Percentiles rank a stretch among this genome's conserved stretches.
phyloP scores from a whole-genome alignment of 1,140 invertebrate species.

The Drosophila melanica region DNA sequence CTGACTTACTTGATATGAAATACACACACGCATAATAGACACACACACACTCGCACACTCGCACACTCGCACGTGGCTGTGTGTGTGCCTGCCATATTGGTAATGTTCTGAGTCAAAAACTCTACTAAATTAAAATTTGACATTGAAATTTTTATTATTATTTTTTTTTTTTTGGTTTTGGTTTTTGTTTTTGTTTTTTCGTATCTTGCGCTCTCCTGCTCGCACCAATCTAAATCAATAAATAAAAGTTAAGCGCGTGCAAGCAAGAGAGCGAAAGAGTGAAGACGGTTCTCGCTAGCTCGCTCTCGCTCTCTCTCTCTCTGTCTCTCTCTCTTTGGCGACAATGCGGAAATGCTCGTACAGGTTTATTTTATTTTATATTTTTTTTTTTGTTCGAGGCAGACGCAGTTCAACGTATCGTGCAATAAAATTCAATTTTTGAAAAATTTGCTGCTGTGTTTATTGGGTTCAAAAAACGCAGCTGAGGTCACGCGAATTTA shows the following conservation, averaged over 20 bases:
- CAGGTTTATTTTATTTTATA: neutral
- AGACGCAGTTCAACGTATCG: constrained; percentile 71
- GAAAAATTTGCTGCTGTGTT: constrained; percentile 21
- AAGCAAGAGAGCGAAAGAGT: constrained; percentile 28
- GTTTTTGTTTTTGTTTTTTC: constrained; percentile 5
- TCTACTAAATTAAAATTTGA: constrained; percentile 81
- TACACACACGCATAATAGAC: constrained; percentile 11
- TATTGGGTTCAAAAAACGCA: constrained; percentile 73
- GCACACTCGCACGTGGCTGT: neutral
- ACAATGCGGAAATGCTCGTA: too few species aligned
- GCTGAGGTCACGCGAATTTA: constrained; percentile 60
- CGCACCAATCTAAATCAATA: constrained; percentile 55
- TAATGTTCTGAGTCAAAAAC: constrained; percentile 69
- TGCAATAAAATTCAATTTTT: constrained; percentile 66
- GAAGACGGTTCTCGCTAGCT: constrained; percentile 21
- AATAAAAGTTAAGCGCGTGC: constrained; percentile 70
- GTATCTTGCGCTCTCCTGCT: constrained; percentile 36
- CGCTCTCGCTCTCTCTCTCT: constrained; percentile 1
- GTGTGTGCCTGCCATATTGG: constrained; percentile 59
- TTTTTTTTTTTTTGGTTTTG: constrained; percentile 1
- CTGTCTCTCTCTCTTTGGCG: constrained; percentile 6
- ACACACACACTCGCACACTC: neutral
- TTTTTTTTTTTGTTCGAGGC: too few species aligned
- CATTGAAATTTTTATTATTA: constrained; percentile 79
- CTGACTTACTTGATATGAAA: constrained; percentile 48